Base-by-base conservation (phyloP, 2,888 invertebrate genomes). In the Kuschelorhynchus macadamiae region DNA sequence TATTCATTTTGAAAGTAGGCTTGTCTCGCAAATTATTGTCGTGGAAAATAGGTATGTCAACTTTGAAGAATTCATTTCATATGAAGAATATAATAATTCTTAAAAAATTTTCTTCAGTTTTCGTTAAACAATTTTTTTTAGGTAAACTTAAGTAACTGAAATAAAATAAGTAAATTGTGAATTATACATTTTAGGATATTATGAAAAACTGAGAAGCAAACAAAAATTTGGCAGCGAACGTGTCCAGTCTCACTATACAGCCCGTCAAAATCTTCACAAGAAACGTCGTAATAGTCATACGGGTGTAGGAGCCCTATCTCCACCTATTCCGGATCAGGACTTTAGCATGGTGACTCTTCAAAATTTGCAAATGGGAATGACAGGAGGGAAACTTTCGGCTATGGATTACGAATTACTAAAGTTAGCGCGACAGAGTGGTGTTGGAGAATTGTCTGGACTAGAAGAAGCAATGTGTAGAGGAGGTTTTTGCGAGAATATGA, bases 381-480 rank as follows among this genome's bases (percentile, higher is more conserved):
- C 59, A 32, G 59, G 49, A 39, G 59, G 70, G 42, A 71, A 70
- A n/a, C 20, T 71, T 21, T 66, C 71, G 16, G 71, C 68, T 79
- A 83, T 92, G 30, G 92, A 93, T 84, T 92, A 92, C 80, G 93
- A 93, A 77, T 85, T 92, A 65, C 88, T 92, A 77, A 87, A 85
- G 16, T 80, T 85, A 14, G 79, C 81, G 12, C 84, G 84, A 82
- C 18, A 67, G 36, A 84, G 86, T 5, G 72, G 64, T 17, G 9
- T 70, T 36, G 70, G 59, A 82, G 85, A 87, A 81, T 81, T 84
- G 81, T 74, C 72, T 25, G 74, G 75, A 59, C 60, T 77, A n/a
- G 68, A 74, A n/a, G 74, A 73, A 57, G 67, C 72, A 20, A 32
- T 78, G 57, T 80, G 84, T 83, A 68, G 85, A 79, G 57, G 84